Evolutionary conservation across 2,888 invertebrate species (phyloP).

Genomic region (Clanis bilineata): DNA sequence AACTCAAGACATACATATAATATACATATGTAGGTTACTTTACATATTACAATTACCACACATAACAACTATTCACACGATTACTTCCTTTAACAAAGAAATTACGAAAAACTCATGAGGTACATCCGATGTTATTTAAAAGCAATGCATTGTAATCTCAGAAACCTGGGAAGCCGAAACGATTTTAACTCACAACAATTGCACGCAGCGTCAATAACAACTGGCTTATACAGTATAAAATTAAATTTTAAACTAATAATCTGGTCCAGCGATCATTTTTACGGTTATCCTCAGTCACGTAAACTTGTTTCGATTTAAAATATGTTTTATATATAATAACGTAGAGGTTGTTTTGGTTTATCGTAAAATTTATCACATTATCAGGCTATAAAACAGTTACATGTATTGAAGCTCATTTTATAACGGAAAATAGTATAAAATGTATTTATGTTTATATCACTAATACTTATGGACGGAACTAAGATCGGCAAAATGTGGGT

Average conservation of each 20-base stretch:
- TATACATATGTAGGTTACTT: background rate
- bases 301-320: background rate
- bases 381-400: background rate
- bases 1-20: slow-evolving; percentile 21
- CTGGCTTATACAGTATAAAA: background rate
- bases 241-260: background rate
- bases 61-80: slow-evolving; percentile 65
- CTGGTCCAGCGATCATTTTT: background rate
- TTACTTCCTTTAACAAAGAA: slow-evolving; percentile 74
- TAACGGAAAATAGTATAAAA: background rate
- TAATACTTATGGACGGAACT: too few species aligned
- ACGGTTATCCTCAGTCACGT: background rate
- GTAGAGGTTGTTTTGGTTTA: background rate
- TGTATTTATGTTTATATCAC: background rate
- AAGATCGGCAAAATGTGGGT: too few species aligned
- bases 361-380: background rate
- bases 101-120: slow-evolving; percentile 68
- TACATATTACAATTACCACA: too few species aligned
- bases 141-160: slow-evolving; percentile 50
- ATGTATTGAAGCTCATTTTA: background rate
- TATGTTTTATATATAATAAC: background rate
- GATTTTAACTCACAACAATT: background rate
- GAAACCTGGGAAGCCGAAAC: slow-evolving; percentile 3
- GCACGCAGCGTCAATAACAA: background rate
- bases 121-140: slow-evolving; percentile 67